Conservation (phyloP, 2,888 invertebrate species). For the Myopa testacea region DNA sequence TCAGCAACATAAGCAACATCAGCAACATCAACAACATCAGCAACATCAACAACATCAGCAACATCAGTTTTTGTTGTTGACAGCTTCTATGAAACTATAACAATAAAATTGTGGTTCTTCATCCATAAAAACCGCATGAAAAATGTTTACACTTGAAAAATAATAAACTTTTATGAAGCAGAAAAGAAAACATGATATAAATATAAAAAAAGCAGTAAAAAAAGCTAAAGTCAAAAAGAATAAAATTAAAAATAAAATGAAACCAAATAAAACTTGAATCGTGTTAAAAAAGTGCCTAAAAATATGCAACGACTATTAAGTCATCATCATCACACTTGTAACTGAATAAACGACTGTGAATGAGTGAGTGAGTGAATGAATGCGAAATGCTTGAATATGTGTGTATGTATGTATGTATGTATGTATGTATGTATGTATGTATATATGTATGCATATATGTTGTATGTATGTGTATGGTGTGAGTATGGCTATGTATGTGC, state of each 20-base stretch:
- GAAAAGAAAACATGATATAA: neutral
- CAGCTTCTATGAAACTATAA: neutral
- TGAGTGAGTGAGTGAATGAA: neutral
- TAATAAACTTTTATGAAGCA: neutral
- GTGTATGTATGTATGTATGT: slow-evolving; percentile 7
- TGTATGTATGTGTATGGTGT: neutral
- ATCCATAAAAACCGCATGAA: neutral
- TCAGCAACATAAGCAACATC: too few relatives aligned
- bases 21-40: too few relatives aligned
- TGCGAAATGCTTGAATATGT: neutral
- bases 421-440: neutral
- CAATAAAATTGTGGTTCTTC: neutral
- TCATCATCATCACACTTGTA: neutral
- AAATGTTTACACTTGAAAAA: neutral
- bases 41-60: neutral
- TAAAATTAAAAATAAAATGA: too few relatives aligned
- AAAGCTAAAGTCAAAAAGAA: too few relatives aligned
- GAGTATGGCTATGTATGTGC: neutral
- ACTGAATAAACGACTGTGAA: neutral
- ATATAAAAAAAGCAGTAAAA: neutral
- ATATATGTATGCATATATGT: too few relatives aligned
- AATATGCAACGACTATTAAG: neutral
- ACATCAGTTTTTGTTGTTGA: too few relatives aligned
- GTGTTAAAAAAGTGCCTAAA: neutral
- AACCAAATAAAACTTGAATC: neutral